Evolutionary conservation across 92 coral and sea anemone species (phyloP).

Genomic region (Porites evermanni): DNA sequence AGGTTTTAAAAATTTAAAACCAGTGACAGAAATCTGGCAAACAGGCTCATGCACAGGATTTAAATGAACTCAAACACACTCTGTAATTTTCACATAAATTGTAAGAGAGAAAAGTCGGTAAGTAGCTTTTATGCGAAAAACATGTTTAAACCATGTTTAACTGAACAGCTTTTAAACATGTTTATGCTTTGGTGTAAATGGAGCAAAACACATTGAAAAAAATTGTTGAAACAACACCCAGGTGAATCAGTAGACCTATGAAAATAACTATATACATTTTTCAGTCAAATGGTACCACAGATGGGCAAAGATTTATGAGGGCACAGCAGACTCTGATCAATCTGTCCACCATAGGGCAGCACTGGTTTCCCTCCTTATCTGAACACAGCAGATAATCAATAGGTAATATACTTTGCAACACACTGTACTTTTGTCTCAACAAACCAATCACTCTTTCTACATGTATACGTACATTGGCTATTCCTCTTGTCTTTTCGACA

Average conservation of each 20-base stretch:
- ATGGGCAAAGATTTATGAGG: too few species aligned
- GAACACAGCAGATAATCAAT: not conserved
- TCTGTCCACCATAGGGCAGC: too few species aligned
- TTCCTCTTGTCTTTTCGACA: not conserved
- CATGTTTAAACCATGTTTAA: too few species aligned
- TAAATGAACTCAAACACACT: not conserved
- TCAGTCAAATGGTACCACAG: not conserved
- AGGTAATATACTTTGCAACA: not conserved
- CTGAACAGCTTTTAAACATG: not conserved
- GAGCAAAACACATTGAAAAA: not conserved
- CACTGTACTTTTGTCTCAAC: not conserved
- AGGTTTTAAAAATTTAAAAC: slow-evolving; percentile 3
- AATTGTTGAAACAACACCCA: slow-evolving; percentile 11
- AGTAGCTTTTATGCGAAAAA: not conserved
- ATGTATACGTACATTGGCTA: too few species aligned
- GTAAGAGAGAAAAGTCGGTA: not conserved
- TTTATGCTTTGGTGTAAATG: slow-evolving; percentile 26
- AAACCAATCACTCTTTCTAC: too few species aligned
- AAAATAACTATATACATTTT: not conserved
- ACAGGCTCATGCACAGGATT: not conserved
- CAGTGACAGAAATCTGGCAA: not conserved
- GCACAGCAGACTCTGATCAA: too few species aligned
- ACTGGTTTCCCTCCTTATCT: not conserved
- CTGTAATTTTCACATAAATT: slow-evolving; percentile 6
- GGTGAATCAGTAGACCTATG: not conserved